phyloP scores from a whole-genome alignment of 2,797 vertebrate genomes.

The Thamnophis elegans region DNA sequence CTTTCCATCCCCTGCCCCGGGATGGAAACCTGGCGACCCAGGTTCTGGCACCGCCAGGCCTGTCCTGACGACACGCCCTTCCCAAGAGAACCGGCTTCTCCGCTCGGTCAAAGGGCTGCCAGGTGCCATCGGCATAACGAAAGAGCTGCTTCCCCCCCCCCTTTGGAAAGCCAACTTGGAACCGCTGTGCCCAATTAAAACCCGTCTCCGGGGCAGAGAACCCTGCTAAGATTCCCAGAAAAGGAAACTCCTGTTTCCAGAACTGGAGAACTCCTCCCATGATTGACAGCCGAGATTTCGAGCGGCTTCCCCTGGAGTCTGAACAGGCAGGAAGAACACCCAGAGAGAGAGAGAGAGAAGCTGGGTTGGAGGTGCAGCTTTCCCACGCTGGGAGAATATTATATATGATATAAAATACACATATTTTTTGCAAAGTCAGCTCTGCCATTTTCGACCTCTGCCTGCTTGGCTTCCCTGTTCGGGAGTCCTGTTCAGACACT shows the following conservation, averaged over 20 bases:
- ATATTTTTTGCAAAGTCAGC: neutral
- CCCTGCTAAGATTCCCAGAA: neutral
- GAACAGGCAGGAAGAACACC: neutral
- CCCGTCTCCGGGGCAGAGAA: neutral
- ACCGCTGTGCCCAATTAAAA: neutral
- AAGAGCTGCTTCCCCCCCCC: neutral
- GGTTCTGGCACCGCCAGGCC: neutral
- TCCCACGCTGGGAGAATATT: neutral
- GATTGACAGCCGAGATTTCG: neutral
- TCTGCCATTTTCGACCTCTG: neutral
- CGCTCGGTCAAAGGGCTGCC: too few relatives aligned
- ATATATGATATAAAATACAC: too few relatives aligned
- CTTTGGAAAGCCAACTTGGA: neutral
- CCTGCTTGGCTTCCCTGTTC: rapidly evolving
- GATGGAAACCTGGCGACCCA: neutral
- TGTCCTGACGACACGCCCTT: neutral
- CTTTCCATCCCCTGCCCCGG: neutral
- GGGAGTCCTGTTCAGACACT: neutral
- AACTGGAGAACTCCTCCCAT: neutral
- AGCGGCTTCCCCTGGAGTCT: neutral
- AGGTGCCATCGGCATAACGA: rapidly evolving
- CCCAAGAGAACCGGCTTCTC: neutral
- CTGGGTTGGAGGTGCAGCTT: neutral
- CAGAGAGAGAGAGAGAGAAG: neutral
- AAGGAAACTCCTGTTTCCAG: neutral